Evolutionary conservation across 2,113 vertebrate species (phyloP), one percentile per base, ranked within the genome.

Genomic region (Noctilio leporinus): DNA sequence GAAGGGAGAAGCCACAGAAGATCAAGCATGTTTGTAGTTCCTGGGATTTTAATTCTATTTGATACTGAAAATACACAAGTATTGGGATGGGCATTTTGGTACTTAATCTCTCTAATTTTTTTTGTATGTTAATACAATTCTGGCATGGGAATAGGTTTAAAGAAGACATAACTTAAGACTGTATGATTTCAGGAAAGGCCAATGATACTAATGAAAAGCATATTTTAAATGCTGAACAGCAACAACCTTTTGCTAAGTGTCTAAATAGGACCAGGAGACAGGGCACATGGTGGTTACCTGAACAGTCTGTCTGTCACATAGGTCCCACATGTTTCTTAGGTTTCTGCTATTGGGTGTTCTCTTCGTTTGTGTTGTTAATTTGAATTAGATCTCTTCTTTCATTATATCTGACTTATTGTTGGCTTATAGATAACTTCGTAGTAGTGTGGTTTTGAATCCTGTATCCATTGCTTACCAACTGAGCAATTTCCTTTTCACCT

Each of bases 41-140:
- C 35, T 70, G 67, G 67, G 10, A 40, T 24, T 70, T 70, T 40
- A 70, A 70, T 70, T 70, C 67, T 70, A 22, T 40, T 12, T 40
- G 96, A 70, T 87, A 96, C 89, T 96, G 87, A 97, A 97, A 97
- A 91, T 93, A 77, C 1, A 1, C 76, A 96, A 83, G 80, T 91
- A 86, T 97, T 97, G 96, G 97, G 97, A 95, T 98, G 96, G 89
- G 92, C 94, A 77, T 96, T 98, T 98, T 98, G 98, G 98, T 98
- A 98, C 97, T 98, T 98, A 97, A 97, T 98, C 96, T 93, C 96
- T 97, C 97, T 98, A 98, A 93, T 95, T 59, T 75, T 97, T 97
- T 75, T 96, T 59, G 69, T 85, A 91, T 30, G 69, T 70, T 89
- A 89, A 96, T 97, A 94, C 97, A 89, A 96, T 97, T 96, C 96